phyloP scores from a whole-genome alignment of 2,888 invertebrate species.

The Drosophila multiciliata region DNA sequence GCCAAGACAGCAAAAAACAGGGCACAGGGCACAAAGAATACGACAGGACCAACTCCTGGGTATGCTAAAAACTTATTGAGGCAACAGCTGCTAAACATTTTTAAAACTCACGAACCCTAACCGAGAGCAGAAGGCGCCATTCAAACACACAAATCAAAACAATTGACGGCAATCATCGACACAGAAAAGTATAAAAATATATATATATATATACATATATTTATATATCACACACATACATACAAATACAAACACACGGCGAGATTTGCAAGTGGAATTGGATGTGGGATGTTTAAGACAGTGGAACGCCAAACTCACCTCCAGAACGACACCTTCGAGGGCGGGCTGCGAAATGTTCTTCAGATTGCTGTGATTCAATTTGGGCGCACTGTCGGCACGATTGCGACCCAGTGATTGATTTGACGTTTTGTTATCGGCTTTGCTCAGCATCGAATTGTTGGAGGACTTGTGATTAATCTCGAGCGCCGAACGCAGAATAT shows the following conservation, averaged over 20 bases:
- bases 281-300: slow-evolving; percentile 2
- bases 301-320: slow-evolving; percentile 83
- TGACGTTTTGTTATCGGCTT: slow-evolving; percentile 86
- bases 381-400: slow-evolving; percentile 88
- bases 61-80: slow-evolving; percentile 76
- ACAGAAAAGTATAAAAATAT: slow-evolving; percentile 11
- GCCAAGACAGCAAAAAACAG: slow-evolving; percentile 55
- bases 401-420: slow-evolving; percentile 87
- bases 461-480: slow-evolving; percentile 88
- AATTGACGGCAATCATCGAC: slow-evolving; percentile 81
- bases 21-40: slow-evolving; percentile 28
- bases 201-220: neutral
- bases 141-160: slow-evolving; percentile 69
- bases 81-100: slow-evolving; percentile 66
- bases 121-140: slow-evolving; percentile 22
- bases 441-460: slow-evolving; percentile 85
- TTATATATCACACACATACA: neutral
- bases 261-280: slow-evolving; percentile 8
- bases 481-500: slow-evolving; percentile 89
- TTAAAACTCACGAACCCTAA: slow-evolving; percentile 33
- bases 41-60: slow-evolving; percentile 36
- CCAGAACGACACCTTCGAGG: slow-evolving; percentile 86
- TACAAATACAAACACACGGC: slow-evolving; percentile 1
- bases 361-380: slow-evolving; percentile 86
- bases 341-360: slow-evolving; percentile 88